Evolutionary conservation across 2,888 invertebrate species (phyloP).

Genomic region (Tetragnatha montana): DNA sequence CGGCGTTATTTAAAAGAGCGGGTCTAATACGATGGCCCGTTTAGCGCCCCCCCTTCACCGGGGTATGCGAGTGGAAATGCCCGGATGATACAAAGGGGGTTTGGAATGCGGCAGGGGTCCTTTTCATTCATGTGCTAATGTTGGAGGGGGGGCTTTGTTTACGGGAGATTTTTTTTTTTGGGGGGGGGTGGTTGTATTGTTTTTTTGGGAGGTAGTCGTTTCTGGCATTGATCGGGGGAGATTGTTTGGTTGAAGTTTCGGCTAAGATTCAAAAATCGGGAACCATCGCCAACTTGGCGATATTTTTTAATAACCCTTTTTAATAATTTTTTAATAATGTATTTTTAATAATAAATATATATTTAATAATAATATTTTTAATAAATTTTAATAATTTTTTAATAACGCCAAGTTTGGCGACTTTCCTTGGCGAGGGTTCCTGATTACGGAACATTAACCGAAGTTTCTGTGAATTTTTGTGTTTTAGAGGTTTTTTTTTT

Average conservation of each 20-base stretch:
- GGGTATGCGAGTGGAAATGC: slow-evolving; percentile 37
- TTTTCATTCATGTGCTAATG: slow-evolving; percentile 70
- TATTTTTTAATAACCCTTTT: no score
- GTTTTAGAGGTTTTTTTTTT: no score
- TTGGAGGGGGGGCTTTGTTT: slow-evolving; percentile 55
- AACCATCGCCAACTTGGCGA: no score
- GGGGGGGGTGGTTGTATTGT: slow-evolving; percentile 11
- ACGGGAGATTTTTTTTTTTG: slow-evolving; percentile 27
- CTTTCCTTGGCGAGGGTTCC: no score
- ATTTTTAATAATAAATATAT: no score
- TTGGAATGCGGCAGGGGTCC: slow-evolving; percentile 24
- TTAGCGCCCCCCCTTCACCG: slow-evolving; percentile 45
- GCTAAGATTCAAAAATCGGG: not conserved
- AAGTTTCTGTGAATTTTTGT: no score
- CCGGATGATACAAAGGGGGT: slow-evolving; percentile 5
- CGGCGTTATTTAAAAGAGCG: slow-evolving; percentile 62
- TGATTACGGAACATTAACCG: no score
- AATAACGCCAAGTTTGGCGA: no score
- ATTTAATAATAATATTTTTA: no score
- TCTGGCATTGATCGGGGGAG: slow-evolving; percentile 1
- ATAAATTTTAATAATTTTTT: no score
- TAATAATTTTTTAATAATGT: no score
- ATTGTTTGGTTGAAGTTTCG: slow-evolving; percentile 11
- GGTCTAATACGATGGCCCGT: slow-evolving; percentile 64
- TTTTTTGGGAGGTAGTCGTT: slow-evolving; percentile 6